Evolutionary conservation across 2,888 invertebrate species (phyloP).

Genomic region (Sabellastarte sp.): DNA sequence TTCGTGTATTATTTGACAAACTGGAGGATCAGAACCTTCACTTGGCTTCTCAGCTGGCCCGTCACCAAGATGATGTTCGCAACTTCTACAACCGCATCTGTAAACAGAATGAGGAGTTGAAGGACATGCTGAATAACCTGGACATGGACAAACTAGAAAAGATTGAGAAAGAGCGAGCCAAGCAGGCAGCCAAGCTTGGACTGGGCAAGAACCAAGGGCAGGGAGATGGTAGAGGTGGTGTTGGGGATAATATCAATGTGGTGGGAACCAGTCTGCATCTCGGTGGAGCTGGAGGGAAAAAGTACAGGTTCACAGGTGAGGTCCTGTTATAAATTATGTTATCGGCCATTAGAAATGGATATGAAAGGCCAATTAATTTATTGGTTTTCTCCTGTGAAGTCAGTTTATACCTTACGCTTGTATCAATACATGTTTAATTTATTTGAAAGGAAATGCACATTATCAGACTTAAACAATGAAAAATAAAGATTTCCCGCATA

Average conservation of each 20-base stretch:
- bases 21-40: constrained; percentile 57
- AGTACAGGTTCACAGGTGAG: constrained; percentile 12
- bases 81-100: constrained; percentile 40
- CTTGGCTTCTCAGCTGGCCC: constrained; percentile 52
- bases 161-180: constrained; percentile 35
- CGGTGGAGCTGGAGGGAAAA: neutral
- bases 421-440: too few relatives aligned
- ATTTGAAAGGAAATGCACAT: too few relatives aligned
- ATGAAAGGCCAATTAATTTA: too few relatives aligned
- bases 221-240: constrained; percentile 3
- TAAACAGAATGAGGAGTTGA: constrained; percentile 13
- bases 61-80: constrained; percentile 50
- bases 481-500: too few relatives aligned
- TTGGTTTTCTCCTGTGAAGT: too few relatives aligned
- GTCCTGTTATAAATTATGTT: too few relatives aligned
- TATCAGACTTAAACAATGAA: too few relatives aligned
- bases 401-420: too few relatives aligned
- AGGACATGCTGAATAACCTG: constrained; percentile 39
- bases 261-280: constrained; percentile 1
- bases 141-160: constrained; percentile 46
- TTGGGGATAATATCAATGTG: constrained; percentile 5
- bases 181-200: constrained; percentile 8
- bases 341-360: too few relatives aligned
- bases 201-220: too few relatives aligned
- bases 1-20: constrained; percentile 53